Percentiles rank a stretch among this genome's conserved stretches.
Evolutionary conservation across 2,797 vertebrate species (phyloP).

Genomic region (Betta splendens): DNA sequence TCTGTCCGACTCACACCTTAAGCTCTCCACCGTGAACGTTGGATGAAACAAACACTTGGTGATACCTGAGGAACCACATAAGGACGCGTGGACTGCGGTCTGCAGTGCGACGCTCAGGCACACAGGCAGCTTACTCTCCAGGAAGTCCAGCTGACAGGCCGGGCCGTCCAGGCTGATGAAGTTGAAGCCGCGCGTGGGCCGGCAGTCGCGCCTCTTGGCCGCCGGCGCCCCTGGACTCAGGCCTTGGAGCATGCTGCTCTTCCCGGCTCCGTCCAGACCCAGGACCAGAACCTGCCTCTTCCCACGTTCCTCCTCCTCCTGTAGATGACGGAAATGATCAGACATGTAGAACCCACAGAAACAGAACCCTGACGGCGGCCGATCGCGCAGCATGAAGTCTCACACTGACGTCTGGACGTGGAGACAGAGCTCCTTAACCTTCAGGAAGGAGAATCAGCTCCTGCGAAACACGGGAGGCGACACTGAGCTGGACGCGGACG

Average conservation of each 20-base stretch:
- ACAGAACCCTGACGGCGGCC: no score
- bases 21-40: accelerated
- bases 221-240: slow-evolving; percentile 74
- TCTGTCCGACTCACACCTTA: no score
- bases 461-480: slow-evolving; percentile 6
- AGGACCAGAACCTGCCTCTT: slow-evolving; percentile 89
- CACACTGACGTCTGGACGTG: neutral
- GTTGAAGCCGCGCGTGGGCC: slow-evolving; percentile 91
- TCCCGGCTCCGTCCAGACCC: slow-evolving; percentile 90
- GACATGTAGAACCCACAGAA: neutral
- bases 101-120: neutral
- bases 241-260: slow-evolving; percentile 90
- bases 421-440: neutral
- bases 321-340: neutral
- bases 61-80: slow-evolving; percentile 21
- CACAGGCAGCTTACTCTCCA: slow-evolving; percentile 87
- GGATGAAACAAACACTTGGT: slow-evolving; percentile 24
- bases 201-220: slow-evolving; percentile 63
- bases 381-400: no score
- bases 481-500: no score
- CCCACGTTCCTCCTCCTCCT: slow-evolving; percentile 70
- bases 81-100: neutral
- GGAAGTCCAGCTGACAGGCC: slow-evolving; percentile 87
- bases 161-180: slow-evolving; percentile 83
- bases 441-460: slow-evolving; percentile 18